A percentile compares a stretch with the other conserved stretches of the same genome.
Evolutionary conservation across 2,113 vertebrate genomes (phyloP).

Genomic region (Psettodes erumei): DNA sequence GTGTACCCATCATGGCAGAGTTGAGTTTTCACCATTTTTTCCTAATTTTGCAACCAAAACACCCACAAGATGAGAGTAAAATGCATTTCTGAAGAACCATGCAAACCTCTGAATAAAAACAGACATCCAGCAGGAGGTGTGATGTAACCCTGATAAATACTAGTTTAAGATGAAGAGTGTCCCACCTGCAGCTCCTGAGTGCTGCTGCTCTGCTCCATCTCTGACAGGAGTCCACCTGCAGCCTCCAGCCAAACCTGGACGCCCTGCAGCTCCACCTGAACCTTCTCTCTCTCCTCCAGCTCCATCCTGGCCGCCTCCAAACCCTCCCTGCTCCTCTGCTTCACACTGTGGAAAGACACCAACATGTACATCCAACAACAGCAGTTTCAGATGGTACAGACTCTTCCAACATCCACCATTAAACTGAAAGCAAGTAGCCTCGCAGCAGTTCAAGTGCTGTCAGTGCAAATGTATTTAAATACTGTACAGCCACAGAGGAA

Average conservation of each 20-base stretch:
- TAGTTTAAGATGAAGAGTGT: not conserved
- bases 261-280: conserved; percentile 83
- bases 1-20: not conserved
- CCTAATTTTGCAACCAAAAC: not conserved
- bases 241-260: conserved; percentile 80
- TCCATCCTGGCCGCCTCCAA: conserved; percentile 80
- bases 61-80: not conserved
- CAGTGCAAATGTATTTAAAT: not conserved
- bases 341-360: conserved; percentile 80
- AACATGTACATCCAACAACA: not conserved
- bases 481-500: not conserved
- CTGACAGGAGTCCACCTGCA: conserved; percentile 67
- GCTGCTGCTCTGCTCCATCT: conserved; percentile 74
- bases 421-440: not conserved
- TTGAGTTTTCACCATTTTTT: not conserved
- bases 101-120: not conserved
- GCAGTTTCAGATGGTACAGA: not conserved
- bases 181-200: conserved; percentile 86
- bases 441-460: not conserved
- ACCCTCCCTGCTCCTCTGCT: conserved; percentile 79
- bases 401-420: not conserved
- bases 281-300: conserved; percentile 84
- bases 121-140: not conserved
- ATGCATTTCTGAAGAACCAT: no score
- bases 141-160: not conserved